Evolutionary conservation across 2,797 vertebrate genomes (phyloP), one percentile per base, ranked within the genome.

Genomic region (Emydoidea blandingii): DNA sequence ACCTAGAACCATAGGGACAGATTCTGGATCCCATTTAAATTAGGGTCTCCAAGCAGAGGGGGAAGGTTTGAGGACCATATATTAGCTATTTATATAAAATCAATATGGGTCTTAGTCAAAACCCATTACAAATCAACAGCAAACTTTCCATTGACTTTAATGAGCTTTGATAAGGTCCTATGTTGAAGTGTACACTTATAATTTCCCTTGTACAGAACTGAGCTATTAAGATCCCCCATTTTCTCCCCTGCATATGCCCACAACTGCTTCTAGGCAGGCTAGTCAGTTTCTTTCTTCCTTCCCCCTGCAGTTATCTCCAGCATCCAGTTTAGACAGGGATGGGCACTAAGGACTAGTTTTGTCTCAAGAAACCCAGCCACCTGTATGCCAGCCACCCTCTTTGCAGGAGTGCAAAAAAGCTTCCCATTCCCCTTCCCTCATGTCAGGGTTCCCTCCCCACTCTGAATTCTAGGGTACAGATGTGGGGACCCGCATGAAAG

Each of bases 1-100:
- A 15, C 59, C 2, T 78, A 57, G 37, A 37, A 59, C 3, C 5
- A 19, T n/a, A 87, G 74, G 12, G 47, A 0, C 0, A 16, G 1
- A 27, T 74, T 87, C 56, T 68, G 21, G 12, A 93, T 86, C 52
- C 49, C 79, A 37, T 23, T 52, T 85, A 0, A 0, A 41, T 41
- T 72, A 23, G 68, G n/a, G 34, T 21, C 18, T 68, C 9, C 19
- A 68, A 10, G 65, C n/a, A 41, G 37, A 7, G 10, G 74, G 68
- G 44, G 47, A 78, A 49, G 15, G 16, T 29, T 78, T 78, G 44
- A 15, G 14, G 74, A 31, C 2, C 25, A 78, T 10, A 5, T 10
- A n/a, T 37, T 5, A 68, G 31, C 19, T 68, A 37, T 44, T 3
- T 57, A 6, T 88, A 3, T 74, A 23, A 93, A 90, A 84, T 15